These are phyloP conservation scores for Tolmerus cingulatus DNA, from an alignment of 2,888 invertebrate species.

Conservation along the genomic window DNA sequence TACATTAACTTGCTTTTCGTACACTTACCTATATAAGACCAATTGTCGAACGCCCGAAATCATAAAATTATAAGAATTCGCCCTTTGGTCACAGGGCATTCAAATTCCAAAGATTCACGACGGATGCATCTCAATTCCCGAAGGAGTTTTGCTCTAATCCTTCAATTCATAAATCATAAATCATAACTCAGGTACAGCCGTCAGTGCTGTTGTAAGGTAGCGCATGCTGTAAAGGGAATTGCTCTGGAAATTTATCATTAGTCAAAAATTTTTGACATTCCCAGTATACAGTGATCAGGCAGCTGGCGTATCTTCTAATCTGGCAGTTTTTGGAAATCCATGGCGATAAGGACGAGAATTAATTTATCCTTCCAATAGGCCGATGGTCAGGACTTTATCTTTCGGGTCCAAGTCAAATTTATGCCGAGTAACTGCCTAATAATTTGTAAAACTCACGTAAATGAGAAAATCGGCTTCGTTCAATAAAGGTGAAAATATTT, in stretches of 20 bases:
- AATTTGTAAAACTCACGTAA: conserved; percentile 22
- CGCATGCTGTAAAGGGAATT: background rate
- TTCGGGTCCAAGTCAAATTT: background rate
- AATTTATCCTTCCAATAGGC: background rate
- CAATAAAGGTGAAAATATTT: background rate
- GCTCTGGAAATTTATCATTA: conserved; percentile 19
- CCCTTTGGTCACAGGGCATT: background rate
- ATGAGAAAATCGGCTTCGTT: background rate
- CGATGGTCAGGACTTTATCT: conserved; percentile 11
- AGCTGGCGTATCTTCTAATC: conserved; percentile 3
- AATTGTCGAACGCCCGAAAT: background rate
- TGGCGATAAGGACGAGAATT: background rate
- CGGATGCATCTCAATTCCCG: conserved; percentile 16
- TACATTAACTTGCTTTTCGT: background rate
- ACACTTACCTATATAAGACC: background rate
- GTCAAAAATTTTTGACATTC: conserved; percentile 32
- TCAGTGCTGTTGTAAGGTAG: background rate
- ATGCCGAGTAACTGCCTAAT: conserved; percentile 23
- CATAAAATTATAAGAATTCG: background rate
- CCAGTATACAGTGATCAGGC: background rate
- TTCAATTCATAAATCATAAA: conserved; percentile 37
- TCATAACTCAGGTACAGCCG: conserved; percentile 29
- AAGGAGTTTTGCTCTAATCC: conserved; percentile 28
- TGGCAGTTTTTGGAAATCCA: background rate
- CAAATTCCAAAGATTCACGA: background rate